Evolutionary conservation across 1,140 invertebrate species (phyloP), one percentile per base, ranked within the genome.

Genomic region (Drosophila watanabei): DNA sequence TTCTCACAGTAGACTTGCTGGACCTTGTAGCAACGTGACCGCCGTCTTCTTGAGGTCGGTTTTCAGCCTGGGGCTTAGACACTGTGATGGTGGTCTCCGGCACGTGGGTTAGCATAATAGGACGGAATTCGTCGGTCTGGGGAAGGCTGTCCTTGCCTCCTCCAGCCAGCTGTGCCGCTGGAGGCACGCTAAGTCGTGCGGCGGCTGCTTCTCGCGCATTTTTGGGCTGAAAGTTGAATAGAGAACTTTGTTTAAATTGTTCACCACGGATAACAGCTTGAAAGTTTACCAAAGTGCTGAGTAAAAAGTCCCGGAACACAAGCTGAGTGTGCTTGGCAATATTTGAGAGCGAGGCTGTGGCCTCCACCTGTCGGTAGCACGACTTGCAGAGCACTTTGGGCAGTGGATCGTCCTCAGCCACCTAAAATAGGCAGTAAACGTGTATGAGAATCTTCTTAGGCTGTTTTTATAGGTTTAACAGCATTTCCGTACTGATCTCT

Each of bases 281-380:
- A 9, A 7, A n/a, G 43, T 46, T 80, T 75, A 92, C 91, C 91
- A 87, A 75, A 59, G 82, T 90, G 64, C 78, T 91, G 7, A 91
- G 54, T n/a, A 93, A 30, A 73, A 92, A 93, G 37, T 93, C 86
- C 1, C 62, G 75, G 64, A 93, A 92, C 2, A 91, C 89, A 9
- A 77, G 69, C 57, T 93, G 86, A 2, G 92, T 92, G 35, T 92
- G 83, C 37, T 92, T 92, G 6, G 92, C 92, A 41, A 93, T 92
- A 24, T 92, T 92, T 4, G 91, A 92, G 13, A 93, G 71, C 5
- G 89, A 92, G 1, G 89, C 92, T 1, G 89, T 93, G 10, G 91
- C 89, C 69, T 92, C 92, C 39, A 93, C 89, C 56, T 92, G 88
- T 8, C 92, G 86, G 70, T 91, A 93, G 54, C 92, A 93, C 11